phyloP scores from a whole-genome alignment of 2,888 invertebrate genomes.

The Epirrita christyi region DNA sequence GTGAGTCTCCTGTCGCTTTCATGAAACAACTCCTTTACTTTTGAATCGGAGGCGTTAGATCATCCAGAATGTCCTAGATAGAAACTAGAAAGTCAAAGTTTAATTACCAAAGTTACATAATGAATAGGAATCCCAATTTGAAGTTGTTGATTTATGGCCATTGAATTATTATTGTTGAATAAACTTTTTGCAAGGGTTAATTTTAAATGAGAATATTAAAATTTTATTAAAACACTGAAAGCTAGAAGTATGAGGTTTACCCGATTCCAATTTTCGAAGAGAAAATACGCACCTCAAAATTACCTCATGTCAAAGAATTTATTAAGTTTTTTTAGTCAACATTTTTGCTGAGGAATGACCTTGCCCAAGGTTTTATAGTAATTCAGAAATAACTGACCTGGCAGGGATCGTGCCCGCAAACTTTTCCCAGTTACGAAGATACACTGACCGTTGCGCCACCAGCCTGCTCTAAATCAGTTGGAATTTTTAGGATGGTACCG shows the following conservation, averaged over 20 bases:
- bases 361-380: too few relatives aligned
- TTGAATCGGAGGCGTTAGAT: constrained; percentile 13
- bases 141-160: constrained; percentile 14
- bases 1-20: background rate
- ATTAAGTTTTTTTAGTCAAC: too few relatives aligned
- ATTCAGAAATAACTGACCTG: too few relatives aligned
- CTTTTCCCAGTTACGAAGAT: too few relatives aligned
- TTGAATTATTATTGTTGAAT: background rate
- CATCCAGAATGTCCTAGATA: constrained; percentile 18
- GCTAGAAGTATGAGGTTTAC: background rate
- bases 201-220: background rate
- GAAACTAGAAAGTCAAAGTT: constrained; percentile 27
- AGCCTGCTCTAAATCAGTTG: too few relatives aligned
- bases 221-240: background rate
- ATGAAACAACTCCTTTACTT: constrained; percentile 5
- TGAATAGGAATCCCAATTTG: constrained; percentile 23
- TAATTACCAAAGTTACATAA: constrained; percentile 28
- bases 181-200: background rate
- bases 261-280: too few relatives aligned
- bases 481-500: too few relatives aligned
- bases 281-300: too few relatives aligned
- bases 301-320: too few relatives aligned
- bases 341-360: too few relatives aligned
- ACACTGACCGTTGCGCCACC: too few relatives aligned
- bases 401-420: too few relatives aligned